Evolutionary conservation across 2,888 invertebrate genomes (phyloP), one percentile per base, ranked within the genome.

Genomic region (Polydrusus tereticollis): DNA sequence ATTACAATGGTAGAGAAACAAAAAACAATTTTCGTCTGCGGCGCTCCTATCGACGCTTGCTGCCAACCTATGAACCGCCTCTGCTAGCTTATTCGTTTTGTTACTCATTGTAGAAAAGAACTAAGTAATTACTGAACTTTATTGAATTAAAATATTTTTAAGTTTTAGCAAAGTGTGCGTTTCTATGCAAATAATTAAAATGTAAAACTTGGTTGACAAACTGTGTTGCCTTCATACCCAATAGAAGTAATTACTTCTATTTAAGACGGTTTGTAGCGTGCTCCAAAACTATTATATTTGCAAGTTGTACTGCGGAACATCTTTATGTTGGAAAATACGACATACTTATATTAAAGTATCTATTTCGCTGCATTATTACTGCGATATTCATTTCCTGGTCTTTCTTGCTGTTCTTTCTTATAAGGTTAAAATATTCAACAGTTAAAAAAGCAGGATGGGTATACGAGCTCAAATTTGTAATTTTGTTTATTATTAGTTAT

Each of bases 301-400:
- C 47, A 68, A 68, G 57, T 72, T 72, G 23, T 63, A 52, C 67
- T 33, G 47, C 52, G 63, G 55, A 73, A 73, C 73, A 73, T 73
- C 73, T 73, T 73, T 68, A 69, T 69, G 65, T 29, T 23, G 60
- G 52, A 65, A 73, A 64, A 69, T 73, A 69, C 73, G 73, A 65
- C 59, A 50, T 64, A 57, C 50, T 69, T 69, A 65, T 59, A 63
- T 62, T 72, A 64, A 68, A 68, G 72, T 63, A 58, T 41, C 67
- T 45, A 43, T 52, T 57, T 69, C 33, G 23, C 57, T 43, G 69
- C 69, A 69, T 63, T 63, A 50, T 26, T 33, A 36, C 63, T 50
- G 21, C 33, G 26, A 55, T 16, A 55, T 29, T 16, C 18, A 29
- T 55, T 55, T 55, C 18, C 52, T 29, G 26, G 52, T 52, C 14